phyloP scores from a whole-genome alignment of 2,888 invertebrate genomes.

The Acronicta alni region DNA sequence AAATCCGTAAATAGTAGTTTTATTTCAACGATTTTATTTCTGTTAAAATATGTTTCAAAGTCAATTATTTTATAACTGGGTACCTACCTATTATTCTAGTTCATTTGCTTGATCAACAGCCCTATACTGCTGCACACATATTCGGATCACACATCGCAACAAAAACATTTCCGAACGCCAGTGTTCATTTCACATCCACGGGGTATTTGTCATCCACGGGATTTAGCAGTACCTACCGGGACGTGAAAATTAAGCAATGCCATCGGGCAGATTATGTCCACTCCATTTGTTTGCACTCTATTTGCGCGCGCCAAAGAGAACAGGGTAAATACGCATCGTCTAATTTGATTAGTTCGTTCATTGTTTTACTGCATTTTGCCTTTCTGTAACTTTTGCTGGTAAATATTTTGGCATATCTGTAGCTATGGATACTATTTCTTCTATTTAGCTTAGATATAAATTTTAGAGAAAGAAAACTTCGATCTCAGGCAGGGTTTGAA shows the following conservation, averaged over 20 bases:
- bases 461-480: no score
- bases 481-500: no score
- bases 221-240: slow-evolving; percentile 16
- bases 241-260: slow-evolving; percentile 42
- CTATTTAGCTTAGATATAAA: no score
- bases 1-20: no score
- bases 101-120: no score
- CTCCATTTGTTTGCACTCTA: slow-evolving; percentile 40
- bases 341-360: slow-evolving; percentile 39
- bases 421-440: slow-evolving; percentile 6
- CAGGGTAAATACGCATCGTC: slow-evolving; percentile 22
- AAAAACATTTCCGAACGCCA: no score
- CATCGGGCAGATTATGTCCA: slow-evolving; percentile 40
- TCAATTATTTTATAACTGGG: no score
- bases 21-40: no score
- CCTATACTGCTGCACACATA: slow-evolving; percentile 6
- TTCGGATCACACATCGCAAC: background rate
- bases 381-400: slow-evolving; percentile 16
- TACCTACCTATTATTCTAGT: no score
- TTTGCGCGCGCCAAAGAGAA: slow-evolving; percentile 22
- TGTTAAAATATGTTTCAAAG: no score
- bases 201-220: slow-evolving; percentile 36
- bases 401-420: slow-evolving; percentile 4
- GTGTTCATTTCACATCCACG: no score
- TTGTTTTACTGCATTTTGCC: slow-evolving; percentile 38